These are phyloP conservation scores for Troides helena DNA, from an alignment of 2,888 invertebrate genomes.

Conservation along the genomic window DNA sequence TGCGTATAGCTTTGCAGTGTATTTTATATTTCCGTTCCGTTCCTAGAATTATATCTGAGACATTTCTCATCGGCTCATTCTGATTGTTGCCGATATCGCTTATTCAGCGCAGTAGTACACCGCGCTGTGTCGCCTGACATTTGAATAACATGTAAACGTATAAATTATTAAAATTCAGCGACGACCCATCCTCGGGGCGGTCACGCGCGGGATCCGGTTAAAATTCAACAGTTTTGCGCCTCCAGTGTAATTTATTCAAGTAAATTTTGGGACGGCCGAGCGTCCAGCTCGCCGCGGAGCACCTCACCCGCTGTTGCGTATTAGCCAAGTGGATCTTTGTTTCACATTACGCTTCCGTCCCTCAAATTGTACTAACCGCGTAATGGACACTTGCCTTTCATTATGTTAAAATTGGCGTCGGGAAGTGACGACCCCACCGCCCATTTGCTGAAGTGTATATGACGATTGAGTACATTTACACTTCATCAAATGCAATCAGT, in stretches of 20 bases:
- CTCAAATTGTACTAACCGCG: background rate
- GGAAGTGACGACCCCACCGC: no score
- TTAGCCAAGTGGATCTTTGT: background rate
- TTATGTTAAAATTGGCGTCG: no score
- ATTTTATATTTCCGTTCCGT: no score
- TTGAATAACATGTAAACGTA: constrained; percentile 29
- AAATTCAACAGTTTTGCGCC: constrained; percentile 70
- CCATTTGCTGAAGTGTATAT: no score
- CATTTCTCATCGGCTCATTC: no score
- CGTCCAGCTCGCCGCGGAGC: background rate
- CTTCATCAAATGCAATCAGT: no score
- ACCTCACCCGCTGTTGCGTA: background rate
- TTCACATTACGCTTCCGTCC: background rate
- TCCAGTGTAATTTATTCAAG: constrained; percentile 71
- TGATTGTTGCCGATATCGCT: background rate
- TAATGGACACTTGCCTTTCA: no score
- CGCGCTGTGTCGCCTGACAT: background rate
- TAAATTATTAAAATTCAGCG: constrained; percentile 42
- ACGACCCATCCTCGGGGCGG: constrained; percentile 33
- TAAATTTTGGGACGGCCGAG: constrained; percentile 65
- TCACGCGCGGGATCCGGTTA: constrained; percentile 44
- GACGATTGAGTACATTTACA: no score
- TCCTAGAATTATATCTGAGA: no score
- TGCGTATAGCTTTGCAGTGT: no score
- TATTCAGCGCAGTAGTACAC: background rate